A percentile compares a stretch with the other conserved stretches of the same genome.
Evolutionary conservation across 2,797 vertebrate genomes (phyloP).

Genomic region (Peromyscus nudipes): DNA sequence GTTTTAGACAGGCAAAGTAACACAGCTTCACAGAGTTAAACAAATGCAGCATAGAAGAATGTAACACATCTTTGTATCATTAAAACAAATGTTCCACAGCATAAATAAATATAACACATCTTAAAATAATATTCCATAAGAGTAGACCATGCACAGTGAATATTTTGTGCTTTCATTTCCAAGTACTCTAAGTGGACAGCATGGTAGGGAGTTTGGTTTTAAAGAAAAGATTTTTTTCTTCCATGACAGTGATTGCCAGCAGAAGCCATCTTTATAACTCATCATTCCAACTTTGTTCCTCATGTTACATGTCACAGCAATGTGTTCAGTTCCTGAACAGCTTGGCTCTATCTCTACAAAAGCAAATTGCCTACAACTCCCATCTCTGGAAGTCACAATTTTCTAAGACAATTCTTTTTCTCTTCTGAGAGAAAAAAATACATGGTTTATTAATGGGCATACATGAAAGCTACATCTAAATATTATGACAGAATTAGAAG

Average conservation of each 20-base stretch:
- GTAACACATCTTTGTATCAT: too few relatives aligned
- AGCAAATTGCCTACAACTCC: slow-evolving; percentile 14
- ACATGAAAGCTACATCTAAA: slow-evolving; percentile 47
- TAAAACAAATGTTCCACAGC: too few relatives aligned
- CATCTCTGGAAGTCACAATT: background rate
- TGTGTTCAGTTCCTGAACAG: background rate
- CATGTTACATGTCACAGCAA: background rate
- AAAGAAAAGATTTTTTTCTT: background rate
- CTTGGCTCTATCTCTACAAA: background rate
- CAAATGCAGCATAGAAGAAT: too few relatives aligned
- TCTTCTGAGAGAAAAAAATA: slow-evolving; percentile 50
- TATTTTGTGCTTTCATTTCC: background rate
- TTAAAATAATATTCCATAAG: too few relatives aligned
- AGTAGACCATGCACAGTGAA: background rate
- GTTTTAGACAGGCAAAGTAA: too few relatives aligned
- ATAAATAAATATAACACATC: too few relatives aligned
- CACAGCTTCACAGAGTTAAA: too few relatives aligned
- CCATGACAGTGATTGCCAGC: background rate
- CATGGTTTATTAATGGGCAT: background rate
- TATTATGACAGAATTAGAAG: slow-evolving; percentile 31
- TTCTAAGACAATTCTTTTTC: slow-evolving; percentile 22
- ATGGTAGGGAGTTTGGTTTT: background rate
- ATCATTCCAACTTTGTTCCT: slow-evolving; percentile 12
- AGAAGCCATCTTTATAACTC: slow-evolving; percentile 2
- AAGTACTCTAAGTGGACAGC: background rate